Conservation (phyloP, 2,113 vertebrate species). For the Scatophagus argus region DNA sequence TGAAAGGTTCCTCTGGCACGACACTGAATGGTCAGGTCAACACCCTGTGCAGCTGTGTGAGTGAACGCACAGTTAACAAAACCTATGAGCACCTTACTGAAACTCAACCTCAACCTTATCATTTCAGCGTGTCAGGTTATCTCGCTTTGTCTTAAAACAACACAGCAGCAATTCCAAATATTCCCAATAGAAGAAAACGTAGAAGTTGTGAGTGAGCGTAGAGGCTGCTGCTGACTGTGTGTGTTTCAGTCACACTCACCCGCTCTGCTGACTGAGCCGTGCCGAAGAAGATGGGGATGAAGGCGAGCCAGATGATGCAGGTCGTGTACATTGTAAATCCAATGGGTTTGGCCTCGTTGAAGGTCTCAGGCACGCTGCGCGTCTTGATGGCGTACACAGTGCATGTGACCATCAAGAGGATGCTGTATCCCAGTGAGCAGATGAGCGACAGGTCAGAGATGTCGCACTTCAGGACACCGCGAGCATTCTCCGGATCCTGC, state of each 20-base stretch:
- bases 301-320: slow-evolving; percentile 99
- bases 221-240: slow-evolving; percentile 28
- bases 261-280: slow-evolving; percentile 96
- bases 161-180: no score
- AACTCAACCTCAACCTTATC: no score
- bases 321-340: slow-evolving; percentile 99
- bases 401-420: slow-evolving; percentile 98
- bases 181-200: no score
- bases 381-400: slow-evolving; percentile 99
- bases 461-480: slow-evolving; percentile 96
- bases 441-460: slow-evolving; percentile 98
- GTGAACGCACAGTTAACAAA: no score
- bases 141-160: no score
- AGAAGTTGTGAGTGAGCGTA: background rate
- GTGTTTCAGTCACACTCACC: slow-evolving; percentile 85
- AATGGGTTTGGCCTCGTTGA: slow-evolving; percentile 99
- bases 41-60: no score
- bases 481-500: slow-evolving; percentile 90
- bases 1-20: no score
- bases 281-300: slow-evolving; percentile 99
- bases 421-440: slow-evolving; percentile 97
- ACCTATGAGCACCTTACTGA: no score
- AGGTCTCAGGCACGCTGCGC: slow-evolving; percentile 96
- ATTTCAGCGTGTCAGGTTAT: no score
- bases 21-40: no score